These are phyloP conservation scores for Venturia canescens DNA, from an alignment of 1,140 invertebrate species.

Conservation along the genomic window DNA sequence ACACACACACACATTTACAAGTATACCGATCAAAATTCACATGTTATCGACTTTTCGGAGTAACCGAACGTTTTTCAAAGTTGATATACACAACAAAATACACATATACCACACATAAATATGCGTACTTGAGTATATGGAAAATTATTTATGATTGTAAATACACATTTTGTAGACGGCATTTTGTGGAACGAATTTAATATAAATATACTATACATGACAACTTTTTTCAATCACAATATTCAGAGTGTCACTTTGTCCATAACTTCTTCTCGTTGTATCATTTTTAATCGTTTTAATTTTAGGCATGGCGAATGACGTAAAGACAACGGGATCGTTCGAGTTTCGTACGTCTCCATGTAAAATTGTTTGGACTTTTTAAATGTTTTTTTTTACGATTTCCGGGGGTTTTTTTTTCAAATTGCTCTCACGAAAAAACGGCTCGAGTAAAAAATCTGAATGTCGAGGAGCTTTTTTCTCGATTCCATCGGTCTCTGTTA, in stretches of 20 bases:
- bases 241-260: background rate
- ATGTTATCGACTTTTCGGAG: background rate
- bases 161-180: slow-evolving; percentile 12
- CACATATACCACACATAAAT: background rate
- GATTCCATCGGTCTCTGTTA: too few relatives aligned
- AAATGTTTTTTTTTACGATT: too few relatives aligned
- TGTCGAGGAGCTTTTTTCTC: too few relatives aligned
- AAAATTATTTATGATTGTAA: slow-evolving; percentile 9
- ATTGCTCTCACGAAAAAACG: too few relatives aligned
- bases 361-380: too few relatives aligned
- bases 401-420: too few relatives aligned
- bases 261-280: background rate
- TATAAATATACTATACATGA: background rate
- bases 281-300: too few relatives aligned
- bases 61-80: background rate
- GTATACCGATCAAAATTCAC: background rate
- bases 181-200: background rate
- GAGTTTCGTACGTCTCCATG: too few relatives aligned
- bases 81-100: background rate
- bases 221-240: background rate
- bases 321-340: too few relatives aligned
- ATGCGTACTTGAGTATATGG: background rate
- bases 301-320: too few relatives aligned
- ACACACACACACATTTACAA: too few relatives aligned
- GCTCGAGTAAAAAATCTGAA: too few relatives aligned